Base-by-base conservation (phyloP, 2,888 invertebrate species). In the Phyto melanocephala region DNA sequence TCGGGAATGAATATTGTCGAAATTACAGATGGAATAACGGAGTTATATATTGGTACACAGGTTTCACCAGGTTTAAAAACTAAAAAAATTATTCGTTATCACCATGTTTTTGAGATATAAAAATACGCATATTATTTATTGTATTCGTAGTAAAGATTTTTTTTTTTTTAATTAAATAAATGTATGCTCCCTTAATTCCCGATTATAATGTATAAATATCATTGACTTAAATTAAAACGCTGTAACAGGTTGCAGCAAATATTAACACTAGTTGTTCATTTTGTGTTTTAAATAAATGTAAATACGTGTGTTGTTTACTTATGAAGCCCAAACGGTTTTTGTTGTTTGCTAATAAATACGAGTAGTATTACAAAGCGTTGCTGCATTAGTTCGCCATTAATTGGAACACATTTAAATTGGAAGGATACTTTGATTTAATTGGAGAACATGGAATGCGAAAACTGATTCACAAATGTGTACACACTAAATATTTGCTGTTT, bases 341-440 rank as follows among this genome's bases (percentile, higher is more conserved):
- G 40, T 4, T 42, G 13, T 17, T 68, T 17, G 13, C 24, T 42
- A 28, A 17, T 40, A 2, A 10, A 20, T 11, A 45, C 7, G 2
- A 20, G 1, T 37, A 15, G 37, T 2, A 45, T 45, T 33, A 17
- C 20, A 40, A 24, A 24, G n/a, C 17, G 42, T n/a, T 37, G 17
- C 62, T 28, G 20, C 33, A 62, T 74, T 52, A 63, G 52, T 33
- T 63, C n/a, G 15, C 28, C 37, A 60, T 68, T 65, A 77, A 68
- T 68, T 76, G 68, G n/a, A 22, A 33, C 42, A 52, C 24, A 77
- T 60, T 77, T 15, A 5, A 75, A 56, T 62, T 40, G 56, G 2
- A 45, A 42, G 35, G 62, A 62, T 54, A 22, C 60, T 68, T 62
- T 68, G 37, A 68, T 68, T 62, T 28, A 60, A 62, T 62, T 62